Evolutionary conservation across 2,888 invertebrate species (phyloP), one percentile per base, ranked within the genome.

Genomic region (Drosophila paranaensis): DNA sequence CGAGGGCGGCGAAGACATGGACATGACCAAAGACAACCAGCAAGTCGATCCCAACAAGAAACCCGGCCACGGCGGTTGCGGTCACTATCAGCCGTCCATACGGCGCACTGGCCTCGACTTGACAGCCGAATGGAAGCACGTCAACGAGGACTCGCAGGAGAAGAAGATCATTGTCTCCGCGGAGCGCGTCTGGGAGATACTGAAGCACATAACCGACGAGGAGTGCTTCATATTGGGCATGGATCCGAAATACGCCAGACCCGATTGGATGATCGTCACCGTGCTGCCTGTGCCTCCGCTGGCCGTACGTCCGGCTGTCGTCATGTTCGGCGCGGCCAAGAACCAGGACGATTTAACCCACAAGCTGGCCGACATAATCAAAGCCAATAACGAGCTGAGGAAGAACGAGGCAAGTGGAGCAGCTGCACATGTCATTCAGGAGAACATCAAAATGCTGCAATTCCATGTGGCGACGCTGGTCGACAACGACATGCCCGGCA

Each of bases 261-360:
- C 99, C 8, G 99, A 99, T 94, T 99, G 99, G 99, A 99, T 99
- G 99, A 96, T 99, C 77, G 95, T 98, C 8, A 99, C 99, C 3
- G 98, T 98, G 13, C 93, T 99, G 69, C 99, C 99, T 0, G 99
- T 99, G 0, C 99, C 99, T 0, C 99, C 99, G 4, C 93, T 99
- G 30, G 95, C 97, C 2, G 99, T 99, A 0, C 95, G 99, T 76
- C 99, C 99, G 0, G 99, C 99, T 60, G 99, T 99, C 6, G 98
- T 99, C 10, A 99, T 99, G 97, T 93, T 93, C 65, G 99, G 99
- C n/a, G 97, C 99, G 0, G 99, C 99, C 0, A 96, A 98, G 92
- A 99, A 99, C 95, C 96, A 98, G 93, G 99, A 99, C 91, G 99
- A 99, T 95, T 95, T 99, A 89, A 99, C 99, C 0, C 99, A 99